These are phyloP conservation scores for Rynchops niger DNA, from an alignment of 2,113 vertebrate genomes.

Conservation along the genomic window DNA sequence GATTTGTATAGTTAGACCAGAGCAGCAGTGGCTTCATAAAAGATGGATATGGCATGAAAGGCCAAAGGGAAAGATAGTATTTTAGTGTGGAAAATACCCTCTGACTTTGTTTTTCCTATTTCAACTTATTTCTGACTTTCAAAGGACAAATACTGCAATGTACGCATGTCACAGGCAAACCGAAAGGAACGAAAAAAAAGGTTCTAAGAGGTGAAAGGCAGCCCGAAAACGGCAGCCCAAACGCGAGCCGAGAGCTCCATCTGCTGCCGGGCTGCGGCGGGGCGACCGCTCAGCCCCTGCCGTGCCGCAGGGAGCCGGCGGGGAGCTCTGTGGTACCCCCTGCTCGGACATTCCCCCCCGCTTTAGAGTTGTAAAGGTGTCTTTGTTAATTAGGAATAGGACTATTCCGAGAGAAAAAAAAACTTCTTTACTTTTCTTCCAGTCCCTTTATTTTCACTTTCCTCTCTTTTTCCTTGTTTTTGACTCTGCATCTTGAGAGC, in stretches of 20 bases:
- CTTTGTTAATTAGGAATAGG: not conserved
- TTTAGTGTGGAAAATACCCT: not conserved
- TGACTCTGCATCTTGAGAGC: not conserved
- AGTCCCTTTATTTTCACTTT: not conserved
- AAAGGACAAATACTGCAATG: too few relatives aligned
- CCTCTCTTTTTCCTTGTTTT: rapidly evolving
- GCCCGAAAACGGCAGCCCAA: not conserved
- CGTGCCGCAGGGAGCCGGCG: not conserved
- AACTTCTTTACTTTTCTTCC: not conserved
- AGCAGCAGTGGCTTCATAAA: not conserved
- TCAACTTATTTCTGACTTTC: not conserved
- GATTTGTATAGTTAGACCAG: not conserved
- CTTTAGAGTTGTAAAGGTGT: not conserved
- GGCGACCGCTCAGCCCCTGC: not conserved
- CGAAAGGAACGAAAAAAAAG: not conserved
- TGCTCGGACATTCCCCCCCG: rapidly evolving
- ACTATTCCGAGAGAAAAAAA: not conserved
- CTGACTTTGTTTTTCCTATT: not conserved
- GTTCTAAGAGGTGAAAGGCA: rapidly evolving
- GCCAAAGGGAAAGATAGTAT: rapidly evolving
- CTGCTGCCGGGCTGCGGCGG: slow-evolving; percentile 21
- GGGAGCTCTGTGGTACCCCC: rapidly evolving
- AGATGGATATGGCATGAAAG: rapidly evolving
- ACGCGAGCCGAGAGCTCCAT: slow-evolving; percentile 55
- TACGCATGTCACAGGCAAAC: rapidly evolving